Evolutionary conservation across 2,888 invertebrate species (phyloP).

Genomic region (Dicranocentrus wangi): DNA sequence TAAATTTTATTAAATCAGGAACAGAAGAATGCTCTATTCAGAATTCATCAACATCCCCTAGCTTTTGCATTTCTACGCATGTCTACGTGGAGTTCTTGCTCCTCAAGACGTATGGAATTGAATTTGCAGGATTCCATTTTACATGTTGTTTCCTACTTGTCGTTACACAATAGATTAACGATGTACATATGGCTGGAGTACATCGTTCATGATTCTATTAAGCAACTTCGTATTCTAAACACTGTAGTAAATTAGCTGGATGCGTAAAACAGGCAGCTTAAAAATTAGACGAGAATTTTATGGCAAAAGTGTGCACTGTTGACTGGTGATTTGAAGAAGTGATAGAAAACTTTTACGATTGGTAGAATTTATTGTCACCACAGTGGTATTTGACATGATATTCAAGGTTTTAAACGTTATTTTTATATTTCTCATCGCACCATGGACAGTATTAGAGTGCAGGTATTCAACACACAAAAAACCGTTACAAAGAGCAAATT

Average conservation of each 20-base stretch:
- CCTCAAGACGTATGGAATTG: background rate
- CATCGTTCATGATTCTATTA: too few relatives aligned
- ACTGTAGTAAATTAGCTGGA: too few relatives aligned
- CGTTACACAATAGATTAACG: too few relatives aligned
- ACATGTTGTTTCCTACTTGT: background rate
- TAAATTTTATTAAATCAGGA: conserved; percentile 46
- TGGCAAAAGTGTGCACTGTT: too few relatives aligned
- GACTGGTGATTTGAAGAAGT: too few relatives aligned
- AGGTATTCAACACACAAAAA: conserved; percentile 9
- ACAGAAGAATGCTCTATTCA: background rate
- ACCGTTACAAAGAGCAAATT: too few relatives aligned
- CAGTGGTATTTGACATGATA: background rate
- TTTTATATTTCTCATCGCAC: background rate
- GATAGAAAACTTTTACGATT: too few relatives aligned
- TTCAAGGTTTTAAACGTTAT: background rate
- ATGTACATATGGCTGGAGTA: too few relatives aligned
- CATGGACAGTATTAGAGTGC: background rate
- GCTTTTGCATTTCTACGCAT: background rate
- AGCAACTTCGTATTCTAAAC: too few relatives aligned
- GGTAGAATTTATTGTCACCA: background rate
- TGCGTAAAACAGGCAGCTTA: too few relatives aligned
- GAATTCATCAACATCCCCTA: background rate
- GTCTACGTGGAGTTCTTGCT: background rate
- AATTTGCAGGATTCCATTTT: background rate
- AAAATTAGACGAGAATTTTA: too few relatives aligned